Percentiles rank a stretch among this genome's conserved stretches.
phyloP scores from a whole-genome alignment of 1,140 invertebrate species.

The Chymomyza costata region DNA sequence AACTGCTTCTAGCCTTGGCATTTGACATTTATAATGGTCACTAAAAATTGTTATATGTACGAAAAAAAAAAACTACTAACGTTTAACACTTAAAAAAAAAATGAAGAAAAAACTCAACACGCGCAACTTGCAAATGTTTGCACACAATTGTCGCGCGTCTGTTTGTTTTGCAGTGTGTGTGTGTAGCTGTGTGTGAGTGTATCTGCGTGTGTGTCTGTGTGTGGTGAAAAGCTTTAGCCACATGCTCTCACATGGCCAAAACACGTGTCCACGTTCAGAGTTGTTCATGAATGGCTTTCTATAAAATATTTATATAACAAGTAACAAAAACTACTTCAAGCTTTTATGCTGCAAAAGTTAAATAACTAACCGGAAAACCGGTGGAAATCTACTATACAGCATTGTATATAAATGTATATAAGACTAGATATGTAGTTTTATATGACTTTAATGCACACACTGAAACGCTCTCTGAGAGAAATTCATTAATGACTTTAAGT shows the following conservation, averaged over 20 bases:
- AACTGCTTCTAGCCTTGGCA: slow-evolving; percentile 38
- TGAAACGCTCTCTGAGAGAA: too few species aligned
- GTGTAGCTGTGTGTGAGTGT: not conserved
- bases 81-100: too few species aligned
- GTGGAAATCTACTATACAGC: too few species aligned
- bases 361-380: too few species aligned
- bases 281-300: slow-evolving; percentile 63
- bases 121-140: slow-evolving; percentile 33
- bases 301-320: slow-evolving; percentile 67
- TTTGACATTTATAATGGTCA: slow-evolving; percentile 72
- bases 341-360: too few species aligned
- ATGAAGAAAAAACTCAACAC: slow-evolving; percentile 10
- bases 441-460: too few species aligned
- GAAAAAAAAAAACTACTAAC: too few species aligned
- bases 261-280: slow-evolving; percentile 47
- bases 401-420: too few species aligned
- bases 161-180: not conserved
- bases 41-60: too few species aligned
- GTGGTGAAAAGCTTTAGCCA: slow-evolving; percentile 61
- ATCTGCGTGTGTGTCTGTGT: not conserved
- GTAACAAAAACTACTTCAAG: slow-evolving; percentile 42
- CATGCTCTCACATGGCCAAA: slow-evolving; percentile 8
- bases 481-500: too few species aligned
- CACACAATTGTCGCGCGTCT: slow-evolving; percentile 26
- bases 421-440: too few species aligned